These are phyloP conservation scores for Saxidomus purpurata DNA, from an alignment of 1,140 invertebrate genomes.

Conservation along the genomic window DNA sequence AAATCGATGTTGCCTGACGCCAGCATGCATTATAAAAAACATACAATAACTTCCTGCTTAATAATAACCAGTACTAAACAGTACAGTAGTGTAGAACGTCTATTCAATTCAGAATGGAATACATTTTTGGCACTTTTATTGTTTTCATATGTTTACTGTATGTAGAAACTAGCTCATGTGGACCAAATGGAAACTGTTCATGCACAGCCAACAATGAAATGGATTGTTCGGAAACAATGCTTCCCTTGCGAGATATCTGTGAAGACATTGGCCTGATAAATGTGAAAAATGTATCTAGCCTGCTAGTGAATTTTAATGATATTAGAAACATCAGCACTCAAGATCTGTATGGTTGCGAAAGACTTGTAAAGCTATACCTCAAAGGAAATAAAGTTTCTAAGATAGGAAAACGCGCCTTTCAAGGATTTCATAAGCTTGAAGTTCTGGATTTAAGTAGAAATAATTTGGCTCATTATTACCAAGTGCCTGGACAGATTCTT, in stretches of 20 bases:
- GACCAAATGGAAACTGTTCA: neutral
- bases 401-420: neutral
- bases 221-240: neutral
- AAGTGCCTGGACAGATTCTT: neutral
- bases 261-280: no score
- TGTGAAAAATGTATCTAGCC: neutral
- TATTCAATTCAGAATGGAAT: no score
- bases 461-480: neutral
- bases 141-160: no score
- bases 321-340: neutral
- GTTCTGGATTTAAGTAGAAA: conserved; percentile 15
- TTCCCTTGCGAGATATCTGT: neutral
- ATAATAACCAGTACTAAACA: no score
- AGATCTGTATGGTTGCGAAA: conserved; percentile 48
- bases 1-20: no score
- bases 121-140: no score
- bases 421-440: neutral
- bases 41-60: no score
- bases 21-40: no score
- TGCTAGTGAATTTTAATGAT: neutral
- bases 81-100: no score
- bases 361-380: conserved; percentile 39
- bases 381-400: conserved; percentile 15
- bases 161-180: no score
- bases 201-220: neutral